These are phyloP conservation scores for Daubentonia madagascariensis DNA, from an alignment of 2,113 vertebrate genomes.

Conservation along the genomic window DNA sequence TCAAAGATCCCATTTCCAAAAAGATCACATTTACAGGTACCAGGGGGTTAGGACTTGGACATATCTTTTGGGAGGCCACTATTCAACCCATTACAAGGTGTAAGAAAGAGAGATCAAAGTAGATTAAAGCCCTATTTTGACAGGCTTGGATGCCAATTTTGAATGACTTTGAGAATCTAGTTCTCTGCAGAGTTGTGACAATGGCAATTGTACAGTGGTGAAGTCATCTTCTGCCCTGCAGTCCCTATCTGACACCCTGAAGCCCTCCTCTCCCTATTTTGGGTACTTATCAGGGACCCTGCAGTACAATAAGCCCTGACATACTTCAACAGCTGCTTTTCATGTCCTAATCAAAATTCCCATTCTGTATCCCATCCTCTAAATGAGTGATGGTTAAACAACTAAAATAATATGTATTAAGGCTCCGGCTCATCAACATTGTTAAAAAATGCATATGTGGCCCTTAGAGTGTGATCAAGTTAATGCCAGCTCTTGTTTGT, in stretches of 20 bases:
- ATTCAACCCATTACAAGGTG: background rate
- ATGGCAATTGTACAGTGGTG: background rate
- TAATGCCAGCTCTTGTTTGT: background rate
- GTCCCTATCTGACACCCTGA: background rate
- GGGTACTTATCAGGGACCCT: background rate
- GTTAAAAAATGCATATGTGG: background rate
- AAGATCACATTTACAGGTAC: background rate
- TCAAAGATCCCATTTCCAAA: background rate
- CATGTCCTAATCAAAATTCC: slow-evolving; percentile 35
- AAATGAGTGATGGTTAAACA: background rate
- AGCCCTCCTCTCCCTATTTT: background rate
- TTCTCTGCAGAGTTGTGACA: background rate
- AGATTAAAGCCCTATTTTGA: background rate
- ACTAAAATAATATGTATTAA: slow-evolving; percentile 18
- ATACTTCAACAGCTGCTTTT: background rate
- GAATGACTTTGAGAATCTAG: background rate
- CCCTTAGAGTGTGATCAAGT: background rate
- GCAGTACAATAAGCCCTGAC: background rate
- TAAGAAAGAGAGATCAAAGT: background rate
- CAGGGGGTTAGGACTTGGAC: background rate
- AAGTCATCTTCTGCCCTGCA: background rate
- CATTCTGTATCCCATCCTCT: background rate
- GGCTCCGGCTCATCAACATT: background rate
- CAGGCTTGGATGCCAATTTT: background rate
- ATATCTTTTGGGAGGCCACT: background rate